These are phyloP conservation scores for Pogonomyrmex barbatus DNA, from an alignment of 1,140 invertebrate species.

Conservation along the genomic window DNA sequence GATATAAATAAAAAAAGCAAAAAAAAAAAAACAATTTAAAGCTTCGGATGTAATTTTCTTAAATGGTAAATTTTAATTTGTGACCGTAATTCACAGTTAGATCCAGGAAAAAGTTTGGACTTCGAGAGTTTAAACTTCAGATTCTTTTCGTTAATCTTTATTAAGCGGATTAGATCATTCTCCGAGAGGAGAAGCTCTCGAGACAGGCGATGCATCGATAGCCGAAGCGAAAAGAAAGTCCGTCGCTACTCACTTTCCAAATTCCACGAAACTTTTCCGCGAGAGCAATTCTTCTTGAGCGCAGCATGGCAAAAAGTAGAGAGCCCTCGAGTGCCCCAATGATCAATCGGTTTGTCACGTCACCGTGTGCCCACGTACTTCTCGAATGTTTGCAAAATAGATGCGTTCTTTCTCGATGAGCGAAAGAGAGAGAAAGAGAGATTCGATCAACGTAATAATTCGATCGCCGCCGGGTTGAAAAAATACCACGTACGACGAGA, in stretches of 20 bases:
- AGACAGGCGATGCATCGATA: constrained; percentile 51
- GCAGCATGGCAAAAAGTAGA: constrained; percentile 40
- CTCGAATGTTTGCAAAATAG: constrained; percentile 60
- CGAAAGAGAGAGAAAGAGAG: neutral
- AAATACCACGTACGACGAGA: constrained; percentile 54
- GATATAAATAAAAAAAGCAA: constrained; percentile 3
- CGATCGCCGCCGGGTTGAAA: constrained; percentile 66
- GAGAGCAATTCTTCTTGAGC: constrained; percentile 56
- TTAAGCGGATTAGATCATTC: constrained; percentile 55
- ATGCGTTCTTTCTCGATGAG: constrained; percentile 8
- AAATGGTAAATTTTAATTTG: constrained; percentile 28
- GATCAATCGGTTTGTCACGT: constrained; percentile 49
- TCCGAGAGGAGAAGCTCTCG: constrained; percentile 18
- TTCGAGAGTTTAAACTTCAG: constrained; percentile 37
- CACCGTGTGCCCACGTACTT: constrained; percentile 42
- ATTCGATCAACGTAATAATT: constrained; percentile 63
- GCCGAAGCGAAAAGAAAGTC: constrained; percentile 32
- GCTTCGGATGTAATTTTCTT: neutral
- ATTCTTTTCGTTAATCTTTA: constrained; percentile 56
- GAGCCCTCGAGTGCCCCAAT: constrained; percentile 29
- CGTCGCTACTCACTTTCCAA: constrained; percentile 51
- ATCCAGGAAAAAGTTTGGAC: constrained; percentile 1
- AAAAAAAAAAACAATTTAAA: neutral
- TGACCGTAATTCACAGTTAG: constrained; percentile 19
- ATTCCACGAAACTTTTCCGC: constrained; percentile 53